phyloP scores from a whole-genome alignment of 2,888 invertebrate genomes.

The Cephus nigrinus region DNA sequence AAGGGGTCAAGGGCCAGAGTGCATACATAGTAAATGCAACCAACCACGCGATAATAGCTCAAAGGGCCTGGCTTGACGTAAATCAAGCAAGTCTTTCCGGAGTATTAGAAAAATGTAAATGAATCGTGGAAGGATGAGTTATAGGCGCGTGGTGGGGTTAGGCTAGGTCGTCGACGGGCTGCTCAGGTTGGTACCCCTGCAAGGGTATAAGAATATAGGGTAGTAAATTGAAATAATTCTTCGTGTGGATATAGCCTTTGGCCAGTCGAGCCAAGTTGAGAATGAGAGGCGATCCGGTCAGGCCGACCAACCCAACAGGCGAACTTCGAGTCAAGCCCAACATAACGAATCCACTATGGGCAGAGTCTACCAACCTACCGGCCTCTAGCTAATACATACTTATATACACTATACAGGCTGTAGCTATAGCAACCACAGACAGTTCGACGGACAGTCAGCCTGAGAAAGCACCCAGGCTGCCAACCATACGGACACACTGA shows the following conservation, averaged over 20 bases:
- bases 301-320: constrained; percentile 1
- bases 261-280: constrained; percentile 38
- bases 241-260: constrained; percentile 43
- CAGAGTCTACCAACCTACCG: not conserved
- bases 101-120: constrained; percentile 21
- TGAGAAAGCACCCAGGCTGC: constrained; percentile 6
- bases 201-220: constrained; percentile 3
- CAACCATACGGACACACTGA: constrained; percentile 17
- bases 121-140: constrained; percentile 29
- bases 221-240: constrained; percentile 62
- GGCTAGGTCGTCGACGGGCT: not conserved
- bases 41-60: not conserved
- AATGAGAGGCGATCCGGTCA: constrained; percentile 36
- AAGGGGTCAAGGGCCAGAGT: not conserved
- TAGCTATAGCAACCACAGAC: not conserved
- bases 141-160: constrained; percentile 15
- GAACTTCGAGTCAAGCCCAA: not conserved
- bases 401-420: not conserved
- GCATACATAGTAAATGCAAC: not conserved
- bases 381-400: not conserved
- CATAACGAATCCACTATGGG: not conserved
- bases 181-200: not conserved
- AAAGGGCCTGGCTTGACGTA: not conserved
- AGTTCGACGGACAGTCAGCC: not conserved
- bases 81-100: not conserved